These are phyloP conservation scores for Pogonocherus hispidulus DNA, from an alignment of 2,888 invertebrate species.

Conservation along the genomic window DNA sequence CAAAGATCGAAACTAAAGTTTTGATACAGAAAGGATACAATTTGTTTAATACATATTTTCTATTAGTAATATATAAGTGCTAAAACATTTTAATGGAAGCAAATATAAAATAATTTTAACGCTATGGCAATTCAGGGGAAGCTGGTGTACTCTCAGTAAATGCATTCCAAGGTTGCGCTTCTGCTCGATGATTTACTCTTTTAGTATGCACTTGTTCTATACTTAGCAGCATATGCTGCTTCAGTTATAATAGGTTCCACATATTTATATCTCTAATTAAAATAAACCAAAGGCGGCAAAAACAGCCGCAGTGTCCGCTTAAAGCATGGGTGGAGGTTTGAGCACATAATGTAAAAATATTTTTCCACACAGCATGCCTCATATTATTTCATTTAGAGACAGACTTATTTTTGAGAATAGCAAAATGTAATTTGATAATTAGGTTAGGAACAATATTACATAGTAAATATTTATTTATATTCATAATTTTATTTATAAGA, in stretches of 20 bases:
- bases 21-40: too few species aligned
- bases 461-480: too few species aligned
- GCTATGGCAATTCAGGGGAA: neutral
- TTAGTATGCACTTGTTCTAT: constrained; percentile 31
- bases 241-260: constrained; percentile 44
- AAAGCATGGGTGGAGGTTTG: neutral
- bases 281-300: constrained; percentile 44
- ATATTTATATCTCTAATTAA: constrained; percentile 51
- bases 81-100: neutral
- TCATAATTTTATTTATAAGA: too few species aligned
- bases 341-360: neutral
- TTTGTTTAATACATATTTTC: too few species aligned
- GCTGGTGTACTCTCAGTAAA: neutral
- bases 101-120: neutral
- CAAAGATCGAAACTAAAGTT: too few species aligned
- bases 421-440: too few species aligned
- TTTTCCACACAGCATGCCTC: neutral
- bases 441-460: too few species aligned
- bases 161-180: constrained; percentile 13
- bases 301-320: constrained; percentile 21
- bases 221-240: constrained; percentile 34
- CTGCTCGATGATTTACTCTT: constrained; percentile 26
- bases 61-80: too few species aligned
- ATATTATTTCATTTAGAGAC: too few species aligned
- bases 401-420: too few species aligned